phyloP scores from a whole-genome alignment of 2,888 invertebrate species.

The Rhamphomyia laevipes region DNA sequence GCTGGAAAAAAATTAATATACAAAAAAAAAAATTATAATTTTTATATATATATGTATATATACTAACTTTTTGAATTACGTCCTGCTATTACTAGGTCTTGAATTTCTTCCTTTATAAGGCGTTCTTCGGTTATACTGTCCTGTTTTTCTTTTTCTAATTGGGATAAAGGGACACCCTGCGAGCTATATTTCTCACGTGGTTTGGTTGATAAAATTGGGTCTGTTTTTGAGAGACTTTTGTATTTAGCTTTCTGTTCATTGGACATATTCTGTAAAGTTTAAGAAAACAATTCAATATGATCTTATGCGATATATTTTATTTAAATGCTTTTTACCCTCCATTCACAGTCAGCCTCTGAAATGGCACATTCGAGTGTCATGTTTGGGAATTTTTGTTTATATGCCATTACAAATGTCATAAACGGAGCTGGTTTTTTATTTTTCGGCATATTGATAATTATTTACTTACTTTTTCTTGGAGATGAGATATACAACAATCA shows the following conservation, averaged over 20 bases:
- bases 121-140: slow-evolving; percentile 3
- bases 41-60: not conserved
- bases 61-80: not conserved
- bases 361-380: not conserved
- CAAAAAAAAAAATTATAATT: too few species aligned
- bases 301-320: too few species aligned
- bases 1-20: too few species aligned
- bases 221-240: not conserved
- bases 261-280: not conserved
- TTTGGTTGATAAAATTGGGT: not conserved
- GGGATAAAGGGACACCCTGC: slow-evolving; percentile 10
- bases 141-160: slow-evolving; percentile 7
- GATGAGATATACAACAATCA: too few species aligned
- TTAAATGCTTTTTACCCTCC: not conserved
- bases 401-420: not conserved
- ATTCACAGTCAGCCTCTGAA: not conserved
- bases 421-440: not conserved
- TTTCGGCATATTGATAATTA: not conserved
- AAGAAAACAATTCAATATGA: too few species aligned
- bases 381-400: not conserved
- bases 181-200: slow-evolving; percentile 9
- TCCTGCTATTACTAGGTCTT: slow-evolving; percentile 1
- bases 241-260: not conserved
- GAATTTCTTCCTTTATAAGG: slow-evolving; percentile 10
- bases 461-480: too few species aligned